Percentiles rank a stretch among this genome's conserved stretches.
Evolutionary conservation across 2,797 vertebrate species (phyloP).

Genomic region (Lepus oiostolus): DNA sequence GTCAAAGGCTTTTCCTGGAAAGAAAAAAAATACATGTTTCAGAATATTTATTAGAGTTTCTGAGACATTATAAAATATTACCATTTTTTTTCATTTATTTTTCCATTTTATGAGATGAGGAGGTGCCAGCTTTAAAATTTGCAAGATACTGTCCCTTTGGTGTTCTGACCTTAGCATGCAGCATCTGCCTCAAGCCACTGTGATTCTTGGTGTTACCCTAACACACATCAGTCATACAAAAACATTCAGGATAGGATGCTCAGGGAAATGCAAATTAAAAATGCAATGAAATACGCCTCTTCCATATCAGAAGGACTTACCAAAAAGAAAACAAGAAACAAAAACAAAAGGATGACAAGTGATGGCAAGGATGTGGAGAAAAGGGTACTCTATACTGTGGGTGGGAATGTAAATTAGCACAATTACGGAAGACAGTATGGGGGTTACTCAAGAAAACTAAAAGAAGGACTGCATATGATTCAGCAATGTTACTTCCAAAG

Average conservation of each 20-base stretch:
- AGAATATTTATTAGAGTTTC: constrained; percentile 48
- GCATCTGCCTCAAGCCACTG: not conserved
- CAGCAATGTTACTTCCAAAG: not conserved
- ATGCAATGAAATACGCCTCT: not conserved
- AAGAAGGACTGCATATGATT: not conserved
- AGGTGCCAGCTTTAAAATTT: not conserved
- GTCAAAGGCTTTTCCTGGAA: constrained; percentile 97
- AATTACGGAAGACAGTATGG: not conserved
- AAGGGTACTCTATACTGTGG: not conserved
- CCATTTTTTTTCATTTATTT: not conserved
- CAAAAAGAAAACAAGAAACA: constrained; percentile 10
- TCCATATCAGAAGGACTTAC: not conserved
- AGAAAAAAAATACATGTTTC: constrained; percentile 67
- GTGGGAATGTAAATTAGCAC: not conserved
- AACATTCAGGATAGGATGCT: constrained; percentile 19
- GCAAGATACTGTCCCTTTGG: not conserved
- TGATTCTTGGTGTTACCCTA: not conserved
- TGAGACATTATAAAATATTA: constrained; percentile 19
- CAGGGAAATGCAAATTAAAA: not conserved
- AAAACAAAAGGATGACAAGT: not conserved
- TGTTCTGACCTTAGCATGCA: not conserved
- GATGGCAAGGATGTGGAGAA: not conserved
- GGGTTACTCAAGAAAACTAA: not conserved
- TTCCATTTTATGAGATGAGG: not conserved
- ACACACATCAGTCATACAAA: not conserved